A percentile compares a stretch with the other conserved stretches of the same genome.
Conservation (phyloP, 2,888 invertebrate genomes). For the Oligia latruncula region DNA sequence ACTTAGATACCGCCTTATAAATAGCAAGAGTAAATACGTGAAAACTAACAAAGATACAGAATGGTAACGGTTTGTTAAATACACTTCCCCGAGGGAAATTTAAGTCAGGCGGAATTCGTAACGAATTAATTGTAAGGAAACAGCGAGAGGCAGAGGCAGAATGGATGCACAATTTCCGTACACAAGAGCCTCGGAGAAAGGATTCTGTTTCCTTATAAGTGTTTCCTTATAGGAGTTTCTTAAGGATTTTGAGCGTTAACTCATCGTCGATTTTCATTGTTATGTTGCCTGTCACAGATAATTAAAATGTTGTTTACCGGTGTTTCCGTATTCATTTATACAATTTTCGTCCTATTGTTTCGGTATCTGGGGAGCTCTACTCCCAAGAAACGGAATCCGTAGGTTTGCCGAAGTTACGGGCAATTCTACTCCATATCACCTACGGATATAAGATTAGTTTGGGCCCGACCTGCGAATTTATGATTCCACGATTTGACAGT, state of each 20-base stretch:
- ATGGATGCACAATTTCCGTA: slow-evolving; percentile 60
- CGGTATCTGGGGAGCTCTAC: not conserved
- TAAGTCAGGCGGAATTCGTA: slow-evolving; percentile 53
- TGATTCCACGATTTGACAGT: not conserved
- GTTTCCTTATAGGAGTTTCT: not conserved
- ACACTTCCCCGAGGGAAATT: slow-evolving; percentile 65
- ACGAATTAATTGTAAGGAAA: slow-evolving; percentile 65
- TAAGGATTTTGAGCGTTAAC: not conserved
- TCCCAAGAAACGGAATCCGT: not conserved
- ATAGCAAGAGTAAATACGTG: slow-evolving; percentile 21
- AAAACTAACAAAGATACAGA: slow-evolving; percentile 51
- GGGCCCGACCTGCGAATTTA: too few species aligned
- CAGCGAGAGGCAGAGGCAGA: slow-evolving; percentile 32
- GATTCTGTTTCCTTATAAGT: slow-evolving; percentile 21
- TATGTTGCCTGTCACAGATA: not conserved
- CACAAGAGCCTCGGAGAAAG: slow-evolving; percentile 30
- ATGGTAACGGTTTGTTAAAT: slow-evolving; percentile 66
- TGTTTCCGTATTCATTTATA: not conserved
- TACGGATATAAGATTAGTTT: not conserved
- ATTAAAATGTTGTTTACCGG: not conserved
- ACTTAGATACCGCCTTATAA: slow-evolving; percentile 18
- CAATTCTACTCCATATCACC: too few species aligned
- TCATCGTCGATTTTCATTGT: not conserved
- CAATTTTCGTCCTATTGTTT: not conserved
- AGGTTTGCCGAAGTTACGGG: not conserved